phyloP scores from a whole-genome alignment of 1,140 invertebrate species.

The Polypedilum vanderplanki region DNA sequence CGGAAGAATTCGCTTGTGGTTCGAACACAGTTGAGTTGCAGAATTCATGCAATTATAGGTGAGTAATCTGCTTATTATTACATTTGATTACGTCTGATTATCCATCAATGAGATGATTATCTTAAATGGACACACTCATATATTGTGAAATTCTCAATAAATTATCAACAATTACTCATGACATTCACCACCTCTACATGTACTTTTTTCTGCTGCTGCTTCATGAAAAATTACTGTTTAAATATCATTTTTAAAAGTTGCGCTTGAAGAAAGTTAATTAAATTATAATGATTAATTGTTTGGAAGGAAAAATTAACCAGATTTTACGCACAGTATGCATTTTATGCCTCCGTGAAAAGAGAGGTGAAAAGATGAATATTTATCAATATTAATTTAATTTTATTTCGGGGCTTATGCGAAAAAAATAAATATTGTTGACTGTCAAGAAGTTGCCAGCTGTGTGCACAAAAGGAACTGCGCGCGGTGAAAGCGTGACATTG shows the following conservation, averaged over 20 bases:
- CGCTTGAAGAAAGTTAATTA: constrained; percentile 25
- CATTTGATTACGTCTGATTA: background rate
- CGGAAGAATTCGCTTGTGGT: constrained; percentile 95
- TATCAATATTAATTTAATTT: background rate
- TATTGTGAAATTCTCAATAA: background rate
- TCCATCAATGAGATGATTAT: background rate
- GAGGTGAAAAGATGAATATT: constrained; percentile 19
- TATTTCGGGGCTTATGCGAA: background rate
- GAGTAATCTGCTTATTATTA: constrained; percentile 45
- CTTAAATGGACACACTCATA: background rate
- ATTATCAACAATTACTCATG: background rate
- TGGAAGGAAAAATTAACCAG: background rate
- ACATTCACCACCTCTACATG: constrained; percentile 8
- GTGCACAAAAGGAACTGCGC: background rate
- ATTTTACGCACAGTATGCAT: background rate
- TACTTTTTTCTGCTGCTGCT: background rate
- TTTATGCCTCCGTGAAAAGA: background rate
- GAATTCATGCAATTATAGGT: constrained; percentile 98
- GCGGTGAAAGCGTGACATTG: constrained; percentile 15
- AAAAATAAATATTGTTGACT: background rate
- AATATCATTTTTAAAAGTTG: background rate
- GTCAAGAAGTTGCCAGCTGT: background rate
- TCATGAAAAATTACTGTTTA: background rate
- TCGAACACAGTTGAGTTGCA: constrained; percentile 90
- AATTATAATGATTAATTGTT: constrained; percentile 17